Conservation (phyloP, 92 coral and sea anemone species). For the Hydrozoanthus gracilis region DNA sequence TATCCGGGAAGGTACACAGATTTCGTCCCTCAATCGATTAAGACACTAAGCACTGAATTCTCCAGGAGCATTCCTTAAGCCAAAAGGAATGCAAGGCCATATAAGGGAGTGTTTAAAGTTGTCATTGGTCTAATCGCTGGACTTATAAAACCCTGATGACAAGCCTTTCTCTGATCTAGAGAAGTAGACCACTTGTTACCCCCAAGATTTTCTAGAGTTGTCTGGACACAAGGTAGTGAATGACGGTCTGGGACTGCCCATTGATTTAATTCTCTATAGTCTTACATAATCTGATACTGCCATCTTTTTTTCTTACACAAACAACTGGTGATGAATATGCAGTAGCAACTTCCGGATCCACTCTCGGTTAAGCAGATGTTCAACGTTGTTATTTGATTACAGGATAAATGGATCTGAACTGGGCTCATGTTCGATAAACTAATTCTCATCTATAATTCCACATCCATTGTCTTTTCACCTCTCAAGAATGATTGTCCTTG, state of each 20-base stretch:
- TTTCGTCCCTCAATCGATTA: conserved; percentile 50
- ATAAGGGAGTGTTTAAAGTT: conserved; percentile 56
- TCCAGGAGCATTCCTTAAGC: conserved; percentile 50
- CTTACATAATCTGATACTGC: conserved; percentile 35
- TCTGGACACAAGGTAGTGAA: conserved; percentile 39
- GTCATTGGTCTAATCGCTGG: conserved; percentile 42
- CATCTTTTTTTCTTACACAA: conserved; percentile 45
- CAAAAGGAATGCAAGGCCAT: conserved; percentile 63
- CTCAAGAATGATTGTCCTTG: no score
- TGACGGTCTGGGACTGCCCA: conserved; percentile 33
- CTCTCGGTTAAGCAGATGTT: conserved; percentile 35
- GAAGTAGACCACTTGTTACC: conserved; percentile 47
- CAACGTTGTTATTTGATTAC: conserved; percentile 33
- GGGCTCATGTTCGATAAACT: conserved; percentile 30
- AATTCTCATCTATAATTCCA: neutral
- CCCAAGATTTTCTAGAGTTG: conserved; percentile 24
- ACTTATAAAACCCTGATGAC: conserved; percentile 52
- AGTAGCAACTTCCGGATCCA: conserved; percentile 23
- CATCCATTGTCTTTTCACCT: no score
- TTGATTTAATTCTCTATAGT: conserved; percentile 24
- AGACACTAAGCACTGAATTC: conserved; percentile 34
- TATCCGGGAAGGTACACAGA: conserved; percentile 59
- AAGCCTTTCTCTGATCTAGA: conserved; percentile 58
- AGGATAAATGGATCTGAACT: conserved; percentile 25
- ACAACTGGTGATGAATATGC: conserved; percentile 49